A percentile compares a stretch with the other conserved stretches of the same genome.
phyloP scores from a whole-genome alignment of 2,888 invertebrate genomes.

The Callosobruchus maculatus region DNA sequence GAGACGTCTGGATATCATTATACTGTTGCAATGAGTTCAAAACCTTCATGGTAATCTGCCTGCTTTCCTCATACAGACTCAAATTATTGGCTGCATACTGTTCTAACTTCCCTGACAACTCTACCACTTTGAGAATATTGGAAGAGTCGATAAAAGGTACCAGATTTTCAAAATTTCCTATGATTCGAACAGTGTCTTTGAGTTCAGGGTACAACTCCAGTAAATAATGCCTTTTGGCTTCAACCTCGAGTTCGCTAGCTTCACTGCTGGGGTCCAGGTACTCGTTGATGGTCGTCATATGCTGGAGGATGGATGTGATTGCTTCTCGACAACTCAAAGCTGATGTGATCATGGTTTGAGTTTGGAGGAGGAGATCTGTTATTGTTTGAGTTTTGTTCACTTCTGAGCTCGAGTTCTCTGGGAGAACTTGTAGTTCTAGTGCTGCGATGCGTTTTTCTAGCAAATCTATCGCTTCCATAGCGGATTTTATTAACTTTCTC shows the following conservation, averaged over 20 bases:
- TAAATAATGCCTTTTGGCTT: constrained; percentile 50
- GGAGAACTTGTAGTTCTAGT: constrained; percentile 49
- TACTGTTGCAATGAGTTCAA: constrained; percentile 49
- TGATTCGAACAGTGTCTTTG: constrained; percentile 42
- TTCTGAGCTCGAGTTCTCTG: constrained; percentile 33
- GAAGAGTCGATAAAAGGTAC: constrained; percentile 47
- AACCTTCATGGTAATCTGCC: constrained; percentile 44
- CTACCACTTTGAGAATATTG: constrained; percentile 46
- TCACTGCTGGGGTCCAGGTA: constrained; percentile 50
- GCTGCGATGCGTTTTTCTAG: constrained; percentile 50
- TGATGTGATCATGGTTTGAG: constrained; percentile 52
- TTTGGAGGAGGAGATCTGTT: constrained; percentile 49
- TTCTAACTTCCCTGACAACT: constrained; percentile 47
- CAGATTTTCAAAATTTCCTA: constrained; percentile 46
- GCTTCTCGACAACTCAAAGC: constrained; percentile 53
- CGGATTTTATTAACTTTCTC: not conserved
- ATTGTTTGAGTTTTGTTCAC: constrained; percentile 39
- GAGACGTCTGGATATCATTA: constrained; percentile 50
- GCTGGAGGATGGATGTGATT: constrained; percentile 47
- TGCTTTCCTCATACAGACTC: constrained; percentile 44
- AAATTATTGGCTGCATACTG: constrained; percentile 46
- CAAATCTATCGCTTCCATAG: constrained; percentile 39
- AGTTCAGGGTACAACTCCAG: constrained; percentile 50
- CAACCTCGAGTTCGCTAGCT: constrained; percentile 47
- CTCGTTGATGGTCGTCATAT: constrained; percentile 49